Conservation (phyloP, 2,797 vertebrate species). For the Oreochromis grahami region DNA sequence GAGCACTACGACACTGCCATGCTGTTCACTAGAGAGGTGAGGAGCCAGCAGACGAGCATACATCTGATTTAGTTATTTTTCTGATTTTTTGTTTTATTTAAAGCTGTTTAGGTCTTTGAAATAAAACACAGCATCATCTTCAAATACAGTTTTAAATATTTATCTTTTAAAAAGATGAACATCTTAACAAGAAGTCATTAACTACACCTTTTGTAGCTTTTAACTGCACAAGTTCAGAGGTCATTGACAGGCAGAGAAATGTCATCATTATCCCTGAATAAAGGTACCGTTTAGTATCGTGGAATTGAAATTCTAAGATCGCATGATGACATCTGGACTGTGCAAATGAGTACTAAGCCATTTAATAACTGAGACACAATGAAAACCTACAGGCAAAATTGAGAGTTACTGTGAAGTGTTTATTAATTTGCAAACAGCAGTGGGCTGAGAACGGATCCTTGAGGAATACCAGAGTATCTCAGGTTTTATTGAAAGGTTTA, state of each 20-base stretch:
- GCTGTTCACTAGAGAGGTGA: slow-evolving; percentile 93
- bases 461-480: not conserved
- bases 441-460: not conserved
- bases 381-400: not conserved
- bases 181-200: not conserved
- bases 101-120: not conserved
- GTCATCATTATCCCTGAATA: not conserved
- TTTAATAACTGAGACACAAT: not conserved
- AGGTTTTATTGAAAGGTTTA: not conserved
- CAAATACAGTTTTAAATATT: not conserved
- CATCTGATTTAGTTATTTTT: not conserved
- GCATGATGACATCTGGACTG: not conserved
- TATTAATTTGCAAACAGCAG: not conserved
- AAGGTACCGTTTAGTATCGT: not conserved
- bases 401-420: not conserved
- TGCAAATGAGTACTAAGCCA: not conserved
- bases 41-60: not conserved
- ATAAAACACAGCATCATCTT: not conserved
- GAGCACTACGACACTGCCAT: slow-evolving; percentile 95
- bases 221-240: not conserved
- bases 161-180: not conserved
- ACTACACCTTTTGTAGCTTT: not conserved
- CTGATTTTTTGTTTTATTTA: not conserved
- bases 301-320: not conserved
- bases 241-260: not conserved